These are phyloP conservation scores for Delichon dasypus DNA, from an alignment of 2,797 vertebrate species.

Conservation along the genomic window DNA sequence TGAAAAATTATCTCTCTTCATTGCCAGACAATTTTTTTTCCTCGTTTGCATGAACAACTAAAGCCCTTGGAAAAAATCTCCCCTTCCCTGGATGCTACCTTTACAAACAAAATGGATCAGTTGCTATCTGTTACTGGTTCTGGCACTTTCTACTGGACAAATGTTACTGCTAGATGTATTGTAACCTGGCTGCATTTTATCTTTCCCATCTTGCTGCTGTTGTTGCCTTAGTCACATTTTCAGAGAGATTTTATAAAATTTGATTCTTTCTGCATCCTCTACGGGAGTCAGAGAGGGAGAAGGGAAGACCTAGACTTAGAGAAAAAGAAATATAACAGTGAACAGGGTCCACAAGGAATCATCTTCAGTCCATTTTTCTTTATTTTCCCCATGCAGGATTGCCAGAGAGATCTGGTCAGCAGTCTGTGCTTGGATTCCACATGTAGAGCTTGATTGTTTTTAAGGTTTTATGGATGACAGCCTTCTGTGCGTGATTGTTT, in stretches of 20 bases:
- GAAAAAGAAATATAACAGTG: background rate
- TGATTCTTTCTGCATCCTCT: background rate
- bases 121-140: background rate
- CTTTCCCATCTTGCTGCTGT: background rate
- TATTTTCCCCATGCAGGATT: background rate
- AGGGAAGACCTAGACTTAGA: background rate
- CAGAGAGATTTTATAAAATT: background rate
- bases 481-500: background rate
- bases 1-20: background rate
- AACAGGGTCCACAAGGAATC: background rate
- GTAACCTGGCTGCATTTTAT: background rate
- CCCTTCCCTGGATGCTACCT: background rate
- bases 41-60: background rate
- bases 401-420: background rate
- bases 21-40: background rate
- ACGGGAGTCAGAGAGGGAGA: accelerated
- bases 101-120: background rate
- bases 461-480: background rate
- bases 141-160: background rate
- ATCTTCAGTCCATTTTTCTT: background rate
- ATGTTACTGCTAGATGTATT: background rate
- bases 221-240: background rate
- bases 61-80: background rate
- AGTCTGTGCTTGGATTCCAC: background rate
- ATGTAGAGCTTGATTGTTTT: background rate